These are phyloP conservation scores for Rhimphoctona megacephalus DNA, from an alignment of 2,888 invertebrate species.

Conservation along the genomic window DNA sequence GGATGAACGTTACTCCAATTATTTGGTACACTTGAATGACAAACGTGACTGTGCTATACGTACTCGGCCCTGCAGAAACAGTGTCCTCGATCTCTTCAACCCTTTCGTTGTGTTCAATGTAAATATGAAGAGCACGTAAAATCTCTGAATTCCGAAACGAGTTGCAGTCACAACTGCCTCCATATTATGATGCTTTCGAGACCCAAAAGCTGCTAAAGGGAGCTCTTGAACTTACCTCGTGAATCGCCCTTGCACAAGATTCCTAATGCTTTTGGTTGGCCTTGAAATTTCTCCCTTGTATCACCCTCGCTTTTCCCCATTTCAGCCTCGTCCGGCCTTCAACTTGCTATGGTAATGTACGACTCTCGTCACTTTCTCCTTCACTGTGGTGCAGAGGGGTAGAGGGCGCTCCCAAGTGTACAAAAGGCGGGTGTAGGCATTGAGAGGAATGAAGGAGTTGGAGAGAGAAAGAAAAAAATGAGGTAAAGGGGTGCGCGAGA, in stretches of 20 bases:
- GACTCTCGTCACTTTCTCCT: constrained; percentile 60
- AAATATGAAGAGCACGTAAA: constrained; percentile 57
- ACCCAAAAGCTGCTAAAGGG: constrained; percentile 41
- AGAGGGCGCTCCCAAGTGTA: constrained; percentile 39
- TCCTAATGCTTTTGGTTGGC: constrained; percentile 67
- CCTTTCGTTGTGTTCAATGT: constrained; percentile 51
- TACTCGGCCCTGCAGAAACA: constrained; percentile 12
- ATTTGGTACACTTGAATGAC: constrained; percentile 58
- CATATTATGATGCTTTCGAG: constrained; percentile 10
- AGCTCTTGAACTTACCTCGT: constrained; percentile 50
- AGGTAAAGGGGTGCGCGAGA: constrained; percentile 21
- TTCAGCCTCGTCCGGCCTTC: constrained; percentile 17
- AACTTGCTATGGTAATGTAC: constrained; percentile 35
- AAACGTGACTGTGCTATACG: constrained; percentile 51
- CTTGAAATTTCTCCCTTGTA: constrained; percentile 75
- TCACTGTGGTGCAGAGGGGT: constrained; percentile 7
- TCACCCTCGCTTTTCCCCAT: constrained; percentile 59
- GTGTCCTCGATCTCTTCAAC: constrained; percentile 40
- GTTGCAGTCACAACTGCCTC: constrained; percentile 18
- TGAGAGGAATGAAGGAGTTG: constrained; percentile 29
- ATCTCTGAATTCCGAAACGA: constrained; percentile 51
- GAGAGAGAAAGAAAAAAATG: constrained; percentile 26
- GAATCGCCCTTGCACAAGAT: constrained; percentile 49
- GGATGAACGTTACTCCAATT: constrained; percentile 61
- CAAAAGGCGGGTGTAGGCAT: constrained; percentile 56